phyloP scores from a whole-genome alignment of 2,888 invertebrate genomes.

The Thera obeliscata region DNA sequence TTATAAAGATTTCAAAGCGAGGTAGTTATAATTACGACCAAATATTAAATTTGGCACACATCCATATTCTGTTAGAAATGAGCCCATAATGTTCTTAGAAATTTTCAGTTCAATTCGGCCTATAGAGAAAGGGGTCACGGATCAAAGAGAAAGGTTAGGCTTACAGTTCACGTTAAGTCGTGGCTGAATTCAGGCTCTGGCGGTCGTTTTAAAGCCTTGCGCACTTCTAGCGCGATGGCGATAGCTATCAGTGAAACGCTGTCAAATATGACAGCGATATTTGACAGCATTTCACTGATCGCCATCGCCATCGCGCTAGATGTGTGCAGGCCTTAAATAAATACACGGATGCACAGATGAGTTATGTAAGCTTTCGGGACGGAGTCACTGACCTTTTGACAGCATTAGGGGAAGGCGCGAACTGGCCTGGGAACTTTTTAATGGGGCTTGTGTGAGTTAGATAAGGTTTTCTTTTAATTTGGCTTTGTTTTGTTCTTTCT shows the following conservation, averaged over 20 bases:
- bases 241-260: too few species aligned
- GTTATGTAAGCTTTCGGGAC: conserved; percentile 42
- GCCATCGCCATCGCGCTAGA: too few species aligned
- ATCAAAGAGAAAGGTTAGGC: conserved; percentile 22
- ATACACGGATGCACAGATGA: conserved; percentile 41
- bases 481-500: background rate
- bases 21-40: too few species aligned
- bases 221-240: too few species aligned
- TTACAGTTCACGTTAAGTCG: conserved; percentile 17
- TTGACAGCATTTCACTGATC: too few species aligned
- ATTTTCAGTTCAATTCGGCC: conserved; percentile 14
- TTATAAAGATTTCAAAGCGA: too few species aligned
- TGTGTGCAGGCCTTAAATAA: conserved; percentile 25
- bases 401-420: conserved; percentile 28
- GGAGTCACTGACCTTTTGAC: conserved; percentile 46
- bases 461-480: conserved; percentile 4
- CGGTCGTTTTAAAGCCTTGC: conserved; percentile 18
- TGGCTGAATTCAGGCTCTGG: conserved; percentile 3
- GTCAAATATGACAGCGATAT: too few species aligned
- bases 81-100: background rate
- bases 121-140: conserved; percentile 18
- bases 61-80: background rate
- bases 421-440: conserved; percentile 21
- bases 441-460: background rate
- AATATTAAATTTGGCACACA: too few species aligned